Conservation (phyloP, 2,888 invertebrate genomes). For the Gryllus longicercus region DNA sequence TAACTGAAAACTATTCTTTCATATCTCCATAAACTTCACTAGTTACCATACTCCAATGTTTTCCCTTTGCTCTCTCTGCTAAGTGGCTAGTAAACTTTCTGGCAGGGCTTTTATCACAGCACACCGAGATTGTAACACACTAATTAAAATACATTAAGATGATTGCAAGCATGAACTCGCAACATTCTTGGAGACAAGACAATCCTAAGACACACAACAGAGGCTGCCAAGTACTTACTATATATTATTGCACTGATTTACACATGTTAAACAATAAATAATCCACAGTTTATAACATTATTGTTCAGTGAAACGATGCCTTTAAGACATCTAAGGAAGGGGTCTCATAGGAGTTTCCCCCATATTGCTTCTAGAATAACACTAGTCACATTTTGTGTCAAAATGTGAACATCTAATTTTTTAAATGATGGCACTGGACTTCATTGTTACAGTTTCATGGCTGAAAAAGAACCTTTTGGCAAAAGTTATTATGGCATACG, state of each 20-base stretch:
- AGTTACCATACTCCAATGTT: background rate
- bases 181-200: background rate
- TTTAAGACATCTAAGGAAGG: background rate
- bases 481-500: slow-evolving; percentile 19
- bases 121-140: slow-evolving; percentile 17
- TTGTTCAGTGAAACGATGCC: slow-evolving; percentile 4
- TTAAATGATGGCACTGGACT: slow-evolving; percentile 11
- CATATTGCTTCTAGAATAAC: slow-evolving; percentile 31
- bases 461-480: slow-evolving; percentile 21
- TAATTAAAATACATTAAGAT: background rate
- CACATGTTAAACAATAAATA: slow-evolving; percentile 24
- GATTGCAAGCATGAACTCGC: slow-evolving; percentile 18
- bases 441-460: slow-evolving; percentile 20
- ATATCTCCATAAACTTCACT: no score
- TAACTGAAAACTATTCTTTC: no score
- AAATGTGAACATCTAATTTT: slow-evolving; percentile 1
- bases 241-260: slow-evolving; percentile 28
- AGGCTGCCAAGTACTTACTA: background rate
- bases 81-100: background rate
- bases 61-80: background rate
- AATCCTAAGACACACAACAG: slow-evolving; percentile 6
- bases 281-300: background rate
- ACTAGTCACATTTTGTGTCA: slow-evolving; percentile 24
- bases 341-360: background rate
- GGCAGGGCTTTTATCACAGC: slow-evolving; percentile 11